Evolutionary conservation across 2,797 vertebrate species (phyloP), one percentile per base, ranked within the genome.

Genomic region (Aplochiton taeniatus): DNA sequence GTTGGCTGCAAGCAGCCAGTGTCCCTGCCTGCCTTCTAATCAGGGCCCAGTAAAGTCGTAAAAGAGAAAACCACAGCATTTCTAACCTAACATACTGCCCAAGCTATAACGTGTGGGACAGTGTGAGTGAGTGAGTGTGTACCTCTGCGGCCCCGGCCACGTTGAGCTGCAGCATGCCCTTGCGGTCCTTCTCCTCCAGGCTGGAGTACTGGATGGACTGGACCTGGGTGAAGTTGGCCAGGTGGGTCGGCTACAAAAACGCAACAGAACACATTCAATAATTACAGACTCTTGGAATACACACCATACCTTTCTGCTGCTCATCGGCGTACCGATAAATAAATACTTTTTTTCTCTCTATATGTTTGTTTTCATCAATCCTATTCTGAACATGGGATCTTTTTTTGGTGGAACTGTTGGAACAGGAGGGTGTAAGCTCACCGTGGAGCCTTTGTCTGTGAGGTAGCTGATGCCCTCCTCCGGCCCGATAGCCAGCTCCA

Each of bases 381-480:
- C n/a, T n/a, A n/a, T n/a, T 31, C 31, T 31, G 2, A 31, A 31
- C 31, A 6, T 31, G 31, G 2, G 2, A 3, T 31, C 31, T 31
- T 2, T 31, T 31, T 31, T 31, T n/a, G n/a, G n/a, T n/a, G n/a
- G n/a, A n/a, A n/a, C n/a, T n/a, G n/a, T 31, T 31, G 31, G 31
- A 31, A 31, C 31, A 31, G 31, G 31, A 31, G 31, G 31, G 31
- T 3, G 31, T 31, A 6, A 31, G 31, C 95, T 95, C 83, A 99
- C 98, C 58, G 87, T 97, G 65, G 95, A 98, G 81, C 96, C 96
- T 86, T 99, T 99, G 90, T 99, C 98, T 44, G 98, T 98, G 85
- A 99, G 95, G 92, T 99, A 99, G 89, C 98, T 98, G 93, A 99
- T 98, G 74, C 98, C 98, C 86, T 98, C 97, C 84, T 99, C 98